Percentiles rank a stretch among this genome's conserved stretches.
Evolutionary conservation across 2,888 invertebrate genomes (phyloP).

Genomic region (Doris montereyensis): DNA sequence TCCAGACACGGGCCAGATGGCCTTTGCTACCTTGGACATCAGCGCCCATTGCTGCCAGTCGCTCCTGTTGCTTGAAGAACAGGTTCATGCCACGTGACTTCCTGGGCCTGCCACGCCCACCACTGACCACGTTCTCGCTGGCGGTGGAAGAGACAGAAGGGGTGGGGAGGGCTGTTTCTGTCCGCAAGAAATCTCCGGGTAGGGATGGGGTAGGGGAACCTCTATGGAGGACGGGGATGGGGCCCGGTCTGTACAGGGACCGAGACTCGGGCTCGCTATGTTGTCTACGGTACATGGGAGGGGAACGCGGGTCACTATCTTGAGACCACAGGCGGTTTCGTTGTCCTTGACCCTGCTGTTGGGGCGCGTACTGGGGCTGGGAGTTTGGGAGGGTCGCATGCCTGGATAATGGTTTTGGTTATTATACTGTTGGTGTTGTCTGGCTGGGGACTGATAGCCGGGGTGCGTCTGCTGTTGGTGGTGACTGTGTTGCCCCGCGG

Average conservation of each 20-base stretch:
- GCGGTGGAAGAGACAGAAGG: conserved; percentile 37
- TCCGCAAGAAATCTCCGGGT: conserved; percentile 33
- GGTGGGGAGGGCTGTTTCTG: conserved; percentile 33
- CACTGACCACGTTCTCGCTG: conserved; percentile 35
- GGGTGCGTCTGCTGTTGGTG: not conserved
- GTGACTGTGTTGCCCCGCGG: not conserved
- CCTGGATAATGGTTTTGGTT: not conserved
- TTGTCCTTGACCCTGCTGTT: not conserved
- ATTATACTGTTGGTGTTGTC: not conserved
- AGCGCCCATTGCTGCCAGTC: conserved; percentile 55
- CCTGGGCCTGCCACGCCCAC: conserved; percentile 27
- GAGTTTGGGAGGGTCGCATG: not conserved
- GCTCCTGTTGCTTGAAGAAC: conserved; percentile 60
- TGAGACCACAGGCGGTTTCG: too few relatives aligned
- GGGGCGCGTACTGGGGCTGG: not conserved
- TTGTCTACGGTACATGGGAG: not conserved
- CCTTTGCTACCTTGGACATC: conserved; percentile 62
- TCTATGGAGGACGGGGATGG: conserved; percentile 2
- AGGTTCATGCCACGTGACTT: conserved; percentile 61
- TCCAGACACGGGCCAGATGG: too few relatives aligned
- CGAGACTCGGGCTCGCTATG: not conserved
- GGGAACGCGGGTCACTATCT: not conserved
- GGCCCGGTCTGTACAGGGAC: not conserved
- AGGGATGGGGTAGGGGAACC: conserved; percentile 40
- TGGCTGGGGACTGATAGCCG: not conserved